phyloP scores from a whole-genome alignment of 2,888 invertebrate species.

The Nudaria mundana region DNA sequence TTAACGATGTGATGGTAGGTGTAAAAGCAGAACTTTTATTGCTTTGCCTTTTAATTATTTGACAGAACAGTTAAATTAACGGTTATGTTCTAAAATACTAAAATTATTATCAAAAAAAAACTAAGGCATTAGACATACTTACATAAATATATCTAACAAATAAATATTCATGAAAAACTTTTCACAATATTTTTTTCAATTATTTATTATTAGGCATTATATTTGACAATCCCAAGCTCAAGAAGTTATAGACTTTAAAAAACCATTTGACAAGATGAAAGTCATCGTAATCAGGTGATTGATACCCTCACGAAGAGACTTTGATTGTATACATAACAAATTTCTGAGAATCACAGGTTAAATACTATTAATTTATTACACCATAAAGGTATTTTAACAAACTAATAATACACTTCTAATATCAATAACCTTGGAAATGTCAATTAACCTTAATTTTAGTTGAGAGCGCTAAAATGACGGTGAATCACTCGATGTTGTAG shows the following conservation, averaged over 20 bases:
- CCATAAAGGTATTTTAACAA: constrained; percentile 38
- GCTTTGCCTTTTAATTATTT: too few relatives aligned
- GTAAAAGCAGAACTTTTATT: too few relatives aligned
- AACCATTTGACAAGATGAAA: too few relatives aligned
- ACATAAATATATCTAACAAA: not conserved
- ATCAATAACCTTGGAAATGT: constrained; percentile 53
- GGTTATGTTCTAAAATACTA: not conserved
- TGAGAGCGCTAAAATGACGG: constrained; percentile 48
- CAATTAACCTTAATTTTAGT: constrained; percentile 63
- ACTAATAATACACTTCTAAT: constrained; percentile 44
- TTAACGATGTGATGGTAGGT: too few relatives aligned
- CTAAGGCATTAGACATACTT: not conserved
- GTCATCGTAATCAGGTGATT: constrained; percentile 17
- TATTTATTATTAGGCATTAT: too few relatives aligned
- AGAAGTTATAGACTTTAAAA: too few relatives aligned
- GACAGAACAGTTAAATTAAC: not conserved
- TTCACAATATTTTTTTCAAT: too few relatives aligned
- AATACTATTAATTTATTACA: constrained; percentile 25
- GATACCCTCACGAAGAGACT: constrained; percentile 9
- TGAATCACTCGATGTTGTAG: not conserved
- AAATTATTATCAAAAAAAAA: not conserved
- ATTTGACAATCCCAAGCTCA: too few relatives aligned
- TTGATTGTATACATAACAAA: constrained; percentile 9
- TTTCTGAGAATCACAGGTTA: constrained; percentile 31
- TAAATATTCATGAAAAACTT: not conserved